Conservation (phyloP, 2,113 vertebrate species). For the Rhinolophus ferrumequinum region DNA sequence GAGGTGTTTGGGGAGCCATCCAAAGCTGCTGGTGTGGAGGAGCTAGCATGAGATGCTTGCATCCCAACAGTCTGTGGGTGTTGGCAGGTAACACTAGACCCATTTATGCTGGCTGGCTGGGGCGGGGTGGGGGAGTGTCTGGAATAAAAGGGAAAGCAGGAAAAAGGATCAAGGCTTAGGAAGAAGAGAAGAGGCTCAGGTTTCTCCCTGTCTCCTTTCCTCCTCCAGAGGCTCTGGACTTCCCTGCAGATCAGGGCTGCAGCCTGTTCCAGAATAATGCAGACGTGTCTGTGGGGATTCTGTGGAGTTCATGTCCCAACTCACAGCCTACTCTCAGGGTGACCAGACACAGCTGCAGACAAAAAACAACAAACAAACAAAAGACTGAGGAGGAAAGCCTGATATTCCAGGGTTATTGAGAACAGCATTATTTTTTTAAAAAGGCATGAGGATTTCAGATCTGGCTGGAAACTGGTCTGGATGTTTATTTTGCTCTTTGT, state of each 20-base stretch:
- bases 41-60: neutral
- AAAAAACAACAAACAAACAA: slow-evolving; percentile 39
- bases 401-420: slow-evolving; percentile 45
- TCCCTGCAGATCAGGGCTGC: slow-evolving; percentile 11
- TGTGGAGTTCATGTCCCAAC: neutral
- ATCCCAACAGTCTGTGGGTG: slow-evolving; percentile 45
- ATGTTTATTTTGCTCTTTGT: slow-evolving; percentile 78
- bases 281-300: neutral
- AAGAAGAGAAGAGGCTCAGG: neutral
- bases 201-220: slow-evolving; percentile 44
- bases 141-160: slow-evolving; percentile 60
- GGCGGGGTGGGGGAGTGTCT: neutral
- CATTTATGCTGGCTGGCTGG: slow-evolving; percentile 21
- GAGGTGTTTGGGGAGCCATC: neutral
- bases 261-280: neutral
- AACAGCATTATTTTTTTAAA: slow-evolving; percentile 5
- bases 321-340: neutral
- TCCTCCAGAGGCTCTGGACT: slow-evolving; percentile 42
- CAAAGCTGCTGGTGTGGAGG: slow-evolving; percentile 4
- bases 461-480: slow-evolving; percentile 71
- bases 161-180: slow-evolving; percentile 32
- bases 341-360: slow-evolving; percentile 35
- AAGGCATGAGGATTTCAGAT: slow-evolving; percentile 60
- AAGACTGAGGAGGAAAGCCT: slow-evolving; percentile 36
- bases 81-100: slow-evolving; percentile 65